phyloP scores from a whole-genome alignment of 2,797 vertebrate species.

The Echeneis naucrates region DNA sequence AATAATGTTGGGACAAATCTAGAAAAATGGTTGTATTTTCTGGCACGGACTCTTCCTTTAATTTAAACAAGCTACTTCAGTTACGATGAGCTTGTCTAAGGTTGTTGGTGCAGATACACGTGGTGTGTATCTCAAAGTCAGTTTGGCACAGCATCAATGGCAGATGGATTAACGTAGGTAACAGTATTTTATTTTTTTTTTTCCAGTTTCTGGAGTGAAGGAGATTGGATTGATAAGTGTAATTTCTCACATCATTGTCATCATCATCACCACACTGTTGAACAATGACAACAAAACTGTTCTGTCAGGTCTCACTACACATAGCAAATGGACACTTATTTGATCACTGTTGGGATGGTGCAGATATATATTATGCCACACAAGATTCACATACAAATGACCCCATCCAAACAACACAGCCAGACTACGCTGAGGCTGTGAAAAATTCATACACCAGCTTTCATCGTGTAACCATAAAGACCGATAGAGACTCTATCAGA shows the following conservation, averaged over 20 bases:
- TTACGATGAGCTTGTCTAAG: not conserved
- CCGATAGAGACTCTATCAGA: constrained; percentile 25
- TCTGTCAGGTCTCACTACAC: constrained; percentile 41
- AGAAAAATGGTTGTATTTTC: not conserved
- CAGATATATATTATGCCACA: constrained; percentile 51
- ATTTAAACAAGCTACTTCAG: not conserved
- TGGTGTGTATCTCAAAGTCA: not conserved
- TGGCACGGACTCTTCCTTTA: not conserved
- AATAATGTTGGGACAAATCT: not conserved
- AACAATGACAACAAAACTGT: constrained; percentile 43
- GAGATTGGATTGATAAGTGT: constrained; percentile 40
- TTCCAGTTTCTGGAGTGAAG: constrained; percentile 9
- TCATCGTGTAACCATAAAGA: constrained; percentile 37
- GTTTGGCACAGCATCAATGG: not conserved
- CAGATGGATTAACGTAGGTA: not conserved
- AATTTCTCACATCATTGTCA: constrained; percentile 28
- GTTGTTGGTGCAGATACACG: not conserved
- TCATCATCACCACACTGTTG: constrained; percentile 15
- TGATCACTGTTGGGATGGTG: constrained; percentile 50
- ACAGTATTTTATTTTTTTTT: no score
- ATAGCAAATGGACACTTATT: constrained; percentile 38
- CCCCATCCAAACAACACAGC: constrained; percentile 41
- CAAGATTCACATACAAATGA: constrained; percentile 62
- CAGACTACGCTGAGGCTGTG: constrained; percentile 20
- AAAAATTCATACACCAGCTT: constrained; percentile 39